Conservation (phyloP, 37 sponge, comb jelly and placozoan species). For the Amphimedon queenslandica region DNA sequence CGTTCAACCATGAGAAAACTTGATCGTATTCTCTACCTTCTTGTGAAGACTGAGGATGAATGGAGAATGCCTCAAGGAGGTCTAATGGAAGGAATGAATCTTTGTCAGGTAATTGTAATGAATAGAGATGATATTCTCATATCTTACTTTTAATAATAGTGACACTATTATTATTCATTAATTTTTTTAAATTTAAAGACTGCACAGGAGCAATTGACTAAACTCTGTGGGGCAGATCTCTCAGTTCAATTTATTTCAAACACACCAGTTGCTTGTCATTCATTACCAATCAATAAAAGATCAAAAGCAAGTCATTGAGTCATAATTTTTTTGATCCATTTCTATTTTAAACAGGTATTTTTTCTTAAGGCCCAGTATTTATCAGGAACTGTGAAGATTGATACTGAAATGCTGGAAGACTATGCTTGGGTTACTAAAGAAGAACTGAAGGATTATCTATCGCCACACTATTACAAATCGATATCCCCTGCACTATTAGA, state of each 20-base stretch:
- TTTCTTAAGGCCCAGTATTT: conserved; percentile 63
- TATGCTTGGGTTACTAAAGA: conserved; percentile 78
- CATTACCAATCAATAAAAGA: background rate
- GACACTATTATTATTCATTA: background rate
- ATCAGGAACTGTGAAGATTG: conserved; percentile 27
- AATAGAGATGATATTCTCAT: background rate
- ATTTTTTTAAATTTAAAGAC: conserved; percentile 14
- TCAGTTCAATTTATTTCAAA: conserved; percentile 33
- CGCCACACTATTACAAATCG: conserved; percentile 40
- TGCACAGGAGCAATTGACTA: conserved; percentile 51
- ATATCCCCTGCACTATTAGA: conserved; percentile 9
- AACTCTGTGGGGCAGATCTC: conserved; percentile 59
- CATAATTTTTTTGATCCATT: background rate
- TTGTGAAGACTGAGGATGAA: conserved; percentile 56
- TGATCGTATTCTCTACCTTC: conserved; percentile 62
- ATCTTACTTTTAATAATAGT: background rate
- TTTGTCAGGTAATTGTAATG: conserved; percentile 48
- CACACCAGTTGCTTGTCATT: conserved; percentile 29
- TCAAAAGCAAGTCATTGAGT: background rate
- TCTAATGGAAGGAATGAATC: conserved; percentile 38
- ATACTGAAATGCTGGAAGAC: conserved; percentile 32
- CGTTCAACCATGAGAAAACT: conserved; percentile 46
- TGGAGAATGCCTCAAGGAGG: conserved; percentile 85
- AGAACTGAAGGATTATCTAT: conserved; percentile 65
- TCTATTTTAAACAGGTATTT: conserved; percentile 55